Percentiles rank a stretch among this genome's conserved stretches.
Conservation (phyloP, 2,888 invertebrate genomes). For the Tridacna crocea region DNA sequence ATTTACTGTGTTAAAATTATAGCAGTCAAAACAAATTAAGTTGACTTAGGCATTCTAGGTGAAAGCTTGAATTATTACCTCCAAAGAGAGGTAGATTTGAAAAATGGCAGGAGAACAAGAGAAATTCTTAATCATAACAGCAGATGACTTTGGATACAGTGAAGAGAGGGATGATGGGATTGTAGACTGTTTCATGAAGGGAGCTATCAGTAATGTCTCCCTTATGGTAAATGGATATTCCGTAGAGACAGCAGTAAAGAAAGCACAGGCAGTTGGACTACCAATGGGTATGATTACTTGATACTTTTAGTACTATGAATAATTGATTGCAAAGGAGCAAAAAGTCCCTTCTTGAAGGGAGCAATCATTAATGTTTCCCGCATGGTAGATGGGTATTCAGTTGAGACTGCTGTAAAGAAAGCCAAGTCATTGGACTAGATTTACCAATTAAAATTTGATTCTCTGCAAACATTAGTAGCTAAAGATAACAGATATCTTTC, state of each 20-base stretch:
- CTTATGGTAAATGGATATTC: conserved; percentile 78
- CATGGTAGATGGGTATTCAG: conserved; percentile 77
- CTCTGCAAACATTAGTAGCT: too few relatives aligned
- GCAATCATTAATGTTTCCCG: conserved; percentile 77
- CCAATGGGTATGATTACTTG: conserved; percentile 49
- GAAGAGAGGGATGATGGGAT: conserved; percentile 77
- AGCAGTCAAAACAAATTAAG: too few relatives aligned
- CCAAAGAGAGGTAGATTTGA: background rate
- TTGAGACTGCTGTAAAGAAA: conserved; percentile 68
- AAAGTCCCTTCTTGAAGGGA: conserved; percentile 57
- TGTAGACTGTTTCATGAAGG: conserved; percentile 72
- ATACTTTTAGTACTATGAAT: too few relatives aligned
- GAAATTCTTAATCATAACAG: conserved; percentile 84
- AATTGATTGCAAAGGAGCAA: too few relatives aligned
- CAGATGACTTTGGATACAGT: conserved; percentile 83
- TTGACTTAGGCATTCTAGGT: too few relatives aligned
- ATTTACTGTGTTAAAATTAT: too few relatives aligned
- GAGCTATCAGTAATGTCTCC: conserved; percentile 75
- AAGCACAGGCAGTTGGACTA: conserved; percentile 63
- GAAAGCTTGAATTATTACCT: too few relatives aligned
- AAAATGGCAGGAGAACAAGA: conserved; percentile 3
- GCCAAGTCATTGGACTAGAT: conserved; percentile 65
- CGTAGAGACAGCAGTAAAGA: conserved; percentile 68
- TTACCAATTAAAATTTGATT: too few relatives aligned
- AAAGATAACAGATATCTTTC: too few relatives aligned